Conservation (phyloP, 2,113 vertebrate genomes). For the Oncorhynchus masou region DNA sequence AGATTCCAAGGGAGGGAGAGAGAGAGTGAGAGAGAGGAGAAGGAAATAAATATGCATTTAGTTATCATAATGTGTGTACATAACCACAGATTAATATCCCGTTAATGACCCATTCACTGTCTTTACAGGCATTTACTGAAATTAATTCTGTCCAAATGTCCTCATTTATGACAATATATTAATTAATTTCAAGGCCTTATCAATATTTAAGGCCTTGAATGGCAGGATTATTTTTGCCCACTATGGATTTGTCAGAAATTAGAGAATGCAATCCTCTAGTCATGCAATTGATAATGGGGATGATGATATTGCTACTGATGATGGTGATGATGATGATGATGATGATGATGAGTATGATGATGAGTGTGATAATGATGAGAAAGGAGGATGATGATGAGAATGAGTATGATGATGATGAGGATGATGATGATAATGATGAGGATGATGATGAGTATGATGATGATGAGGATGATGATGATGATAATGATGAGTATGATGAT, state of each 20-base stretch:
- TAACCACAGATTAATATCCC: slow-evolving; percentile 20
- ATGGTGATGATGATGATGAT: not conserved
- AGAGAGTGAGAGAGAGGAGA: too few relatives aligned
- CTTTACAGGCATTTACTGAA: not conserved
- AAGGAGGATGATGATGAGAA: not conserved
- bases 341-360: not conserved
- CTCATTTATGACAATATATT: not conserved
- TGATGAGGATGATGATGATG: not conserved
- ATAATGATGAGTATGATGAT: not conserved
- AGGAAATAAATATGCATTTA: too few relatives aligned
- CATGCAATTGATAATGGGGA: not conserved
- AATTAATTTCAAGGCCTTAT: not conserved
- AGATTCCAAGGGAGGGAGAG: too few relatives aligned
- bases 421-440: not conserved
- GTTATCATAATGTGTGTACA: not conserved
- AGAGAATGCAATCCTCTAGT: not conserved
- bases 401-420: too few relatives aligned
- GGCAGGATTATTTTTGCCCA: not conserved
- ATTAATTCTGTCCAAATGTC: not conserved
- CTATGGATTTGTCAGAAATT: not conserved
- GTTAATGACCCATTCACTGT: slow-evolving; percentile 38
- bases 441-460: not conserved
- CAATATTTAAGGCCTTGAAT: not conserved
- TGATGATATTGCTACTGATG: not conserved
- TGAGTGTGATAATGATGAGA: too few relatives aligned